A percentile compares a stretch with the other conserved stretches of the same genome.
Conservation (phyloP, 2,888 invertebrate genomes). For the Abscondita cerata region DNA sequence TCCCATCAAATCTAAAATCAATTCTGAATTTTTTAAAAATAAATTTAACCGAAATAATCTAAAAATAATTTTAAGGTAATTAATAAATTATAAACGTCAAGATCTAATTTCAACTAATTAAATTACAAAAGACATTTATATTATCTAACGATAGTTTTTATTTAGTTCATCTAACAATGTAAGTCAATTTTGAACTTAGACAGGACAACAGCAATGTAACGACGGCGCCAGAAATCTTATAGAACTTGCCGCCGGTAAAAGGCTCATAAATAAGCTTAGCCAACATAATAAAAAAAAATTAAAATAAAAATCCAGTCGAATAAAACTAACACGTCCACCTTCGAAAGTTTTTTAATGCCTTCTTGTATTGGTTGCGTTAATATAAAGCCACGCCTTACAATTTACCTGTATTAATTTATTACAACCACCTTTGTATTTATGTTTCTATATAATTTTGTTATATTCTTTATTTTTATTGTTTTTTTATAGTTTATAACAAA, state of each 20-base stretch:
- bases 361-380: conserved; percentile 34
- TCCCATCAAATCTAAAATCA: no score
- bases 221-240: conserved; percentile 54
- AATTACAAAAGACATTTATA: no score
- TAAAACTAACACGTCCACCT: conserved; percentile 45
- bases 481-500: no score
- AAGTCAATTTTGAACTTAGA: conserved; percentile 33
- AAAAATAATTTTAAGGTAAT: no score
- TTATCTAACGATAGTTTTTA: neutral
- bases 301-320: conserved; percentile 42
- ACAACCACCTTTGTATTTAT: conserved; percentile 10
- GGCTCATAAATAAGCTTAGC: conserved; percentile 53
- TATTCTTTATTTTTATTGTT: neutral
- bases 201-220: conserved; percentile 32
- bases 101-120: no score
- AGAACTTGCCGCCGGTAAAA: conserved; percentile 51
- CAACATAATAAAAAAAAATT: conserved; percentile 45
- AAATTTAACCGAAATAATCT: no score
- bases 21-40: no score
- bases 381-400: conserved; percentile 32
- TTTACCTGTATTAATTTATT: conserved; percentile 25
- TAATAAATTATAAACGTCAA: no score
- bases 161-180: conserved; percentile 25
- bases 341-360: conserved; percentile 28
- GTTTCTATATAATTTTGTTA: conserved; percentile 15